Percentiles rank a stretch among this genome's conserved stretches.
Conservation (phyloP, 2,888 invertebrate genomes). For the Andrena marginata region DNA sequence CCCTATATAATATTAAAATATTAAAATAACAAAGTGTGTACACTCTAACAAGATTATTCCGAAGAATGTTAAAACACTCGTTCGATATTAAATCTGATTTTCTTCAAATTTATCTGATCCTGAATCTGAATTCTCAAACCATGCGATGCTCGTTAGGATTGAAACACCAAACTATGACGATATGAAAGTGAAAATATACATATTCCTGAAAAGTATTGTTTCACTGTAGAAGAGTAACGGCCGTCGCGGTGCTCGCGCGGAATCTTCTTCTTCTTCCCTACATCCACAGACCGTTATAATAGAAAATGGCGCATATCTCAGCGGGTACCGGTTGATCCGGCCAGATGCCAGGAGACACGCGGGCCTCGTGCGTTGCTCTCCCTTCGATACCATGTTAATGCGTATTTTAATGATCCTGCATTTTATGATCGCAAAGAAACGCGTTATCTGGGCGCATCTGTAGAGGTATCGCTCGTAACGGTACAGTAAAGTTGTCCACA, state of each 20-base stretch:
- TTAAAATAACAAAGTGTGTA: too few relatives aligned
- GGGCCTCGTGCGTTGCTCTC: slow-evolving; percentile 13
- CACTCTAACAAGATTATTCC: too few relatives aligned
- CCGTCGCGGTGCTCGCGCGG: slow-evolving; percentile 19
- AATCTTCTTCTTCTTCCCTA: slow-evolving; percentile 44
- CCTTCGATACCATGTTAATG: slow-evolving; percentile 32
- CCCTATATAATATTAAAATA: too few relatives aligned
- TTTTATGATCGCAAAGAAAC: slow-evolving; percentile 22
- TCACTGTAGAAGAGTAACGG: slow-evolving; percentile 34
- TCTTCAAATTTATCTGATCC: background rate
- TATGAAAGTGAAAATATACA: background rate
- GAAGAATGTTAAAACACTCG: too few relatives aligned
- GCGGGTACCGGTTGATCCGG: slow-evolving; percentile 41
- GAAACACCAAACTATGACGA: too few relatives aligned
- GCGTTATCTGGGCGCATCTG: slow-evolving; percentile 27
- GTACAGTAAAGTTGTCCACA: slow-evolving; percentile 21
- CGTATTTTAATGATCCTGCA: slow-evolving; percentile 32
- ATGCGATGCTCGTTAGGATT: too few relatives aligned
- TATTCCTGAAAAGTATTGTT: slow-evolving; percentile 12
- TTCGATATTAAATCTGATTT: too few relatives aligned
- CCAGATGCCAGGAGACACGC: slow-evolving; percentile 34
- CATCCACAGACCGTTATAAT: slow-evolving; percentile 54
- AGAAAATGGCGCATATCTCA: slow-evolving; percentile 40
- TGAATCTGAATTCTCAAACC: background rate
- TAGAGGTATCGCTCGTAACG: slow-evolving; percentile 35